phyloP scores from a whole-genome alignment of 2,888 invertebrate species.

The Drosophila rubida region DNA sequence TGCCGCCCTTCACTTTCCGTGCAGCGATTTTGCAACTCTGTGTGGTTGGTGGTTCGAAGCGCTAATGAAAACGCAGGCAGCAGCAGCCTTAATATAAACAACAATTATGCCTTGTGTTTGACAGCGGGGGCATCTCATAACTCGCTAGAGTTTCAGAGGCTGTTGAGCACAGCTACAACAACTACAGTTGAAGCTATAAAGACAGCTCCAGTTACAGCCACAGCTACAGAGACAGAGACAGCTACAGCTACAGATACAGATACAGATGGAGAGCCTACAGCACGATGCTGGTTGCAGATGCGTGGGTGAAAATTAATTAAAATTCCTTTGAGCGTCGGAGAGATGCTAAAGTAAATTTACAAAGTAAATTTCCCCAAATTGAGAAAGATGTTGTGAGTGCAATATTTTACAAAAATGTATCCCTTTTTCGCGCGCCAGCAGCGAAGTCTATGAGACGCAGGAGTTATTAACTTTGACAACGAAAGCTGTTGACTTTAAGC shows the following conservation, averaged over 20 bases:
- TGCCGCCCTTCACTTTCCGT: conserved; percentile 45
- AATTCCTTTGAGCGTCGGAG: conserved; percentile 48
- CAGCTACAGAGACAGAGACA: neutral
- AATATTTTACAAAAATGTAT: neutral
- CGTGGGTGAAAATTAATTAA: conserved; percentile 58
- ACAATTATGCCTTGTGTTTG: conserved; percentile 31
- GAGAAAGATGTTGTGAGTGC: conserved; percentile 1
- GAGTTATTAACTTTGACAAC: neutral
- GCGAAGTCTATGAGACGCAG: neutral
- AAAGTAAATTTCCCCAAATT: conserved; percentile 26
- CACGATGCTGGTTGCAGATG: conserved; percentile 1
- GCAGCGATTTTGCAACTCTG: conserved; percentile 69
- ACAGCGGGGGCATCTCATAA: conserved; percentile 29
- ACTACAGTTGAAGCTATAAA: neutral
- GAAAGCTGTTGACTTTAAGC: neutral
- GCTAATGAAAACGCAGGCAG: conserved; percentile 64
- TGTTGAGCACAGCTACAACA: conserved; percentile 5
- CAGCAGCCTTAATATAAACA: conserved; percentile 48
- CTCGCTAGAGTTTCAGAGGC: conserved; percentile 3
- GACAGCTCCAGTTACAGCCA: neutral
- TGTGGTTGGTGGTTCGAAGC: conserved; percentile 47
- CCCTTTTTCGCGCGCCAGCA: neutral
- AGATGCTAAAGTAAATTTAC: conserved; percentile 28
- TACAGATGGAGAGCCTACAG: neutral
- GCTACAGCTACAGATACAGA: neutral